Base-by-base conservation (phyloP, 2,888 invertebrate genomes). In the Oscheius sp. region DNA sequence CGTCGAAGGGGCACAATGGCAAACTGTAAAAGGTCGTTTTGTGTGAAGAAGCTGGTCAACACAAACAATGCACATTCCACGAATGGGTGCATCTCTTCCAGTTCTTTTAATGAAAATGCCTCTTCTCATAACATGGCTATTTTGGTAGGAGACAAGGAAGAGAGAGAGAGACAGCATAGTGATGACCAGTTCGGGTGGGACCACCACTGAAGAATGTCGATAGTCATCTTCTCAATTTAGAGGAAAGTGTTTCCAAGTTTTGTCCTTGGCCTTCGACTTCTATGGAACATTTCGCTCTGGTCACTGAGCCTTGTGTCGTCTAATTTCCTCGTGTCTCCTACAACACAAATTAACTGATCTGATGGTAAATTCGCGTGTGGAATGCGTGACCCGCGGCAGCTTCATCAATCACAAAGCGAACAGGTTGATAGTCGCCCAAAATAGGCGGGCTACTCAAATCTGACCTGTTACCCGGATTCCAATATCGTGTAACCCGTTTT, bases 381-480 rank as follows among this genome's bases (percentile, higher is more conserved):
- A 63, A 63, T 63, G 63, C 63, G 63, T 63, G 63, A 63, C 63
- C 63, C 63, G 63, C 63, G 63, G 63, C 63, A 35, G 35, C 35
- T 35, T 35, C 35, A 35, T 35, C 35, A 35, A 9, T 35, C 35
- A 35, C 35, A 45, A 63, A 9, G 45, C 16, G 63, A 63, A 63
- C 63, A 63, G 63, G 63, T 63, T 63, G 63, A 21, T 21, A 7
- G 13, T 27, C 29, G 25, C 35, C 35, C 35, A 35, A 35, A 35
- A 35, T 35, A 35, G 35, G 35, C 35, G 35, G n/a, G 35, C 49
- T 49, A 16, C 49, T 49, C n/a, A 49, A 16, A 49, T 49, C 49
- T 21, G 21, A 49, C 49, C 53, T 25, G 53, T 53, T 53, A 23
- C 53, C 23, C 25, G 53, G 25, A 21, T 18, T 35, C 35, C 35